Percentiles rank a stretch among this genome's conserved stretches.
Conservation (phyloP, 2,888 invertebrate genomes). For the Hypselothyrea guttata region DNA sequence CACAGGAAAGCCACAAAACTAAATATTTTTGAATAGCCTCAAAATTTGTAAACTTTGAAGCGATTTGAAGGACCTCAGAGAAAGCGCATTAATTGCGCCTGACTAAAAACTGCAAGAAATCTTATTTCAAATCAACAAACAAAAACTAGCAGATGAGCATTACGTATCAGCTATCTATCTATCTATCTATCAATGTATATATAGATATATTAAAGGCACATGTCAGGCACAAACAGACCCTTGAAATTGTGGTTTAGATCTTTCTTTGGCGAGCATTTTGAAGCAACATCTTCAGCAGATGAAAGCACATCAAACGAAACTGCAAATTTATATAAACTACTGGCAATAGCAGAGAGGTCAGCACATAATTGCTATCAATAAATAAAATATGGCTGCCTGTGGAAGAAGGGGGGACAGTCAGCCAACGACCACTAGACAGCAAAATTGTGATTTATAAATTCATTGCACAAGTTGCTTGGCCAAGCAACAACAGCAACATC, state of each 20-base stretch:
- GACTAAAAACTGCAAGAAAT: slow-evolving; percentile 41
- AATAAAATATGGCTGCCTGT: slow-evolving; percentile 69
- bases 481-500: slow-evolving; percentile 63
- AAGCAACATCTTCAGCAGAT: slow-evolving; percentile 49
- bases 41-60: slow-evolving; percentile 32
- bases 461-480: slow-evolving; percentile 74
- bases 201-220: slow-evolving; percentile 20
- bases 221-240: slow-evolving; percentile 33
- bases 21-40: slow-evolving; percentile 43
- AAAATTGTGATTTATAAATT: slow-evolving; percentile 77
- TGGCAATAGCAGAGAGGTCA: slow-evolving; percentile 77
- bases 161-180: too few species aligned
- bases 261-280: slow-evolving; percentile 70
- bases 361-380: slow-evolving; percentile 81
- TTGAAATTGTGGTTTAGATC: slow-evolving; percentile 74
- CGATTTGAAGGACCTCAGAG: slow-evolving; percentile 30
- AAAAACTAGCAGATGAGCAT: slow-evolving; percentile 20
- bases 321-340: slow-evolving; percentile 65
- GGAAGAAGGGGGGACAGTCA: slow-evolving; percentile 14
- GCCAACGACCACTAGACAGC: slow-evolving; percentile 63
- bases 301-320: slow-evolving; percentile 75
- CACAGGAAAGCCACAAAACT: slow-evolving; percentile 27
- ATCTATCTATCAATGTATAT: too few species aligned
- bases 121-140: neutral
- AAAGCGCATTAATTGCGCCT: slow-evolving; percentile 29